Conservation (phyloP, 2,797 vertebrate genomes). For the Petrocephalus sullivani region DNA sequence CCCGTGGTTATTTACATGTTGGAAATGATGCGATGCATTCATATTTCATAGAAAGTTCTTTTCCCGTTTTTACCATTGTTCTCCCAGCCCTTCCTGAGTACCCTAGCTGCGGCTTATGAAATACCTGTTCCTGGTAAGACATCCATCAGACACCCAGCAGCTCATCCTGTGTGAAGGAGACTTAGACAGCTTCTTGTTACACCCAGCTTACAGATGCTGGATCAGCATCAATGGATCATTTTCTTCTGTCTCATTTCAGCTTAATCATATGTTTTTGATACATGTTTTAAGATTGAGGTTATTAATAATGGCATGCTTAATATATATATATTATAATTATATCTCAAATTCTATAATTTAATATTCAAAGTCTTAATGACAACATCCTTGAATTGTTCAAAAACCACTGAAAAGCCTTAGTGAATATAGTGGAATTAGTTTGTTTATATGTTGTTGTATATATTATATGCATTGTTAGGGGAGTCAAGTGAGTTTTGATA, state of each 20-base stretch:
- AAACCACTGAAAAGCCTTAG: background rate
- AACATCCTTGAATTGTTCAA: background rate
- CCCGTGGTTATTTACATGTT: slow-evolving; percentile 20
- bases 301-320: background rate
- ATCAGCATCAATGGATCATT: background rate
- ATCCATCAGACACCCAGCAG: slow-evolving; percentile 44
- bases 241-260: background rate
- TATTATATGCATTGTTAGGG: background rate
- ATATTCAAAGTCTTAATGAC: background rate
- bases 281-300: background rate
- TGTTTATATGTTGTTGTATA: background rate
- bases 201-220: slow-evolving; percentile 47
- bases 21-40: slow-evolving; percentile 20
- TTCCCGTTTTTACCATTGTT: slow-evolving; percentile 16
- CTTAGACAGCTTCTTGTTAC: slow-evolving; percentile 52
- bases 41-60: slow-evolving; percentile 19
- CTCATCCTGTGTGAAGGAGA: slow-evolving; percentile 48
- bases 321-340: background rate
- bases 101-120: background rate
- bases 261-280: background rate
- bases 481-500: background rate
- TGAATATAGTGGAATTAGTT: background rate
- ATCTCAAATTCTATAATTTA: background rate
- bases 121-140: slow-evolving; percentile 2
- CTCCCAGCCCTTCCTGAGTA: slow-evolving; percentile 19